Conservation (phyloP, 2,113 vertebrate species). For the Dipodomys merriami region DNA sequence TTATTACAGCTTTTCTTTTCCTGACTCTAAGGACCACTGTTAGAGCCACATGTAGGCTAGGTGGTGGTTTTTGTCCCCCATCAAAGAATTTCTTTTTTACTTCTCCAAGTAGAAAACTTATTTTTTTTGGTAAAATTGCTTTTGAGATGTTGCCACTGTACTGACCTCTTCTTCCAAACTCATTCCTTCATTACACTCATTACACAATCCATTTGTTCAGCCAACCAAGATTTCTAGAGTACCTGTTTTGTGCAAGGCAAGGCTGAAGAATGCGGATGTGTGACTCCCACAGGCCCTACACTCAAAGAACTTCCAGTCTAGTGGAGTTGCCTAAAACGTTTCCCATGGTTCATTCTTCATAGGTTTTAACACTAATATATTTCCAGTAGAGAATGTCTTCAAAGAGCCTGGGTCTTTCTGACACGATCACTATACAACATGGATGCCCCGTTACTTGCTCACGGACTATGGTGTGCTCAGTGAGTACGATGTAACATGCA, state of each 20-base stretch:
- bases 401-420: not conserved
- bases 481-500: not conserved
- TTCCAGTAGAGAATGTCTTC: constrained; percentile 40
- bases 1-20: not conserved
- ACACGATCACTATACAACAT: not conserved
- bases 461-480: not conserved
- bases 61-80: not conserved
- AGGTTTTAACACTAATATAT: not conserved
- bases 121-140: not conserved
- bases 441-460: not conserved
- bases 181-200: not conserved
- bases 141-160: not conserved
- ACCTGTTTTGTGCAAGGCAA: constrained; percentile 17
- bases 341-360: constrained; percentile 13
- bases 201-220: not conserved
- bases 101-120: constrained; percentile 21
- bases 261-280: not conserved
- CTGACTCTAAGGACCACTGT: not conserved
- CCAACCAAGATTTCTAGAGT: not conserved
- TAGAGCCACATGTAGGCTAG: not conserved
- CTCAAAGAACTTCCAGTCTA: not conserved
- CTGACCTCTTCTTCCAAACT: not conserved
- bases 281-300: not conserved
- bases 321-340: not conserved
- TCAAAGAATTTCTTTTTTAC: not conserved